Percentiles rank a stretch among this genome's conserved stretches.
Conservation (phyloP, 2,113 vertebrate genomes). For the Neopipo cinnamomea region DNA sequence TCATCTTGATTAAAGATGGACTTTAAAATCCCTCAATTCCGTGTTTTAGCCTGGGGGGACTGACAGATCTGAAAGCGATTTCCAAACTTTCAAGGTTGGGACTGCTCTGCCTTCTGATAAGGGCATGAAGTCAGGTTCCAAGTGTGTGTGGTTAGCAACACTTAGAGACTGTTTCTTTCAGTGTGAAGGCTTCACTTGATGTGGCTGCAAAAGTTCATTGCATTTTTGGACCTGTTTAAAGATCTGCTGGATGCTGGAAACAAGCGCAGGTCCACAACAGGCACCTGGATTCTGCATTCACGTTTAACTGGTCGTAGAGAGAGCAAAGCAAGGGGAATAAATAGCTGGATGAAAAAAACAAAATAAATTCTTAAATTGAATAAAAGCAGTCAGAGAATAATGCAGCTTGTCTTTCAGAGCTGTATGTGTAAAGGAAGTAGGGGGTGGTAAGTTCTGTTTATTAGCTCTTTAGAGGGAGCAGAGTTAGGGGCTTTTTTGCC, state of each 20-base stretch:
- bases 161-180: neutral
- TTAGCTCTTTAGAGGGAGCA: neutral
- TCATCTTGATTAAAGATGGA: slow-evolving; percentile 8
- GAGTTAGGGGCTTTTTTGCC: neutral
- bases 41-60: neutral
- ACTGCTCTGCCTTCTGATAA: neutral
- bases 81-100: neutral
- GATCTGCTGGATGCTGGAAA: neutral
- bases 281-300: neutral
- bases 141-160: neutral
- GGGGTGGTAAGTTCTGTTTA: neutral
- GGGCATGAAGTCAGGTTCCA: neutral
- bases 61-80: neutral
- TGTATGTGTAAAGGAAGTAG: neutral
- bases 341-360: neutral
- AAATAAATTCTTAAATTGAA: neutral
- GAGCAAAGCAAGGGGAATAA: neutral
- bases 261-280: neutral
- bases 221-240: neutral
- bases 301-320: accelerated
- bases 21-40: neutral
- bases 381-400: neutral
- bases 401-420: neutral
- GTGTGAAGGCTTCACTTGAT: neutral
- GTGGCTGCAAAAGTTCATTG: neutral